phyloP scores from a whole-genome alignment of 2,888 invertebrate species.

The Oscheius sp. region DNA sequence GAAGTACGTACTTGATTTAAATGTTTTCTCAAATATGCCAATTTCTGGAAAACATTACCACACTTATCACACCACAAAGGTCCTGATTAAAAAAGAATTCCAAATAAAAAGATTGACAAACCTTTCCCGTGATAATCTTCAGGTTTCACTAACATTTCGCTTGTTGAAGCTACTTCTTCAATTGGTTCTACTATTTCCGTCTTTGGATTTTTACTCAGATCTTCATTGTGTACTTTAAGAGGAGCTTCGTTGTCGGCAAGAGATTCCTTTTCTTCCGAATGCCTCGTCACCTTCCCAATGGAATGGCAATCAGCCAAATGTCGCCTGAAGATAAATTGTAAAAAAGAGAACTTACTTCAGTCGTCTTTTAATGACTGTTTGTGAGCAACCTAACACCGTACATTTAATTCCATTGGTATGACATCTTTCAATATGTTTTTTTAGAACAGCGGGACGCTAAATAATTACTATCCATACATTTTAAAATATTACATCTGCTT shows the following conservation, averaged over 20 bases:
- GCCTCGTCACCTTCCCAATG: neutral
- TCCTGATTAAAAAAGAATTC: neutral
- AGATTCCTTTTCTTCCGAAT: too few species aligned
- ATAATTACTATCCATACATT: neutral
- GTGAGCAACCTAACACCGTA: constrained; percentile 41
- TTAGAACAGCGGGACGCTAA: constrained; percentile 30
- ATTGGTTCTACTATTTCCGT: too few species aligned
- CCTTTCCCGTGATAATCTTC: neutral
- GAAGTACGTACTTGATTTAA: constrained; percentile 6
- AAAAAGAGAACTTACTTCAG: constrained; percentile 20
- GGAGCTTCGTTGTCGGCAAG: too few species aligned
- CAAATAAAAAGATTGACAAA: neutral
- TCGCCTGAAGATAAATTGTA: constrained; percentile 1
- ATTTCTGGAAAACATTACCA: too few species aligned
- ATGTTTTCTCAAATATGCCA: constrained; percentile 4
- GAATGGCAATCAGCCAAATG: constrained; percentile 19
- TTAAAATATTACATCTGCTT: constrained; percentile 20
- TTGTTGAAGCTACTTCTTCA: too few species aligned
- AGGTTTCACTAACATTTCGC: too few species aligned
- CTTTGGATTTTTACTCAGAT: too few species aligned
- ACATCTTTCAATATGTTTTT: constrained; percentile 34
- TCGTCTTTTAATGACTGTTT: constrained; percentile 33
- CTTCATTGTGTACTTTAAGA: too few species aligned
- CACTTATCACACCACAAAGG: too few species aligned
- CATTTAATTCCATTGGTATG: constrained; percentile 45